Conservation (phyloP, 2,113 vertebrate genomes). For the Climacteris rufus region DNA sequence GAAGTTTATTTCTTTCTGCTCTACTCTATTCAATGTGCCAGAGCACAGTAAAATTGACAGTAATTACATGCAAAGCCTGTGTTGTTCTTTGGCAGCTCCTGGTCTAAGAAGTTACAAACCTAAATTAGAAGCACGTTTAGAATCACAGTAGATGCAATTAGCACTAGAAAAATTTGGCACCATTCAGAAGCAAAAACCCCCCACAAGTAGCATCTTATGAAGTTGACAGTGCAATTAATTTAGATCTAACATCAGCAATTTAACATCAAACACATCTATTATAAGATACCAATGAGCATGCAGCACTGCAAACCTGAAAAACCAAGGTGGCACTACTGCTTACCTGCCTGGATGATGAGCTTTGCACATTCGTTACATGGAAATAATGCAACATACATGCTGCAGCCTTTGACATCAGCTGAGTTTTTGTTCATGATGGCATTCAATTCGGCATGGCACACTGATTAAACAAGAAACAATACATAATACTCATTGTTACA, state of each 20-base stretch:
- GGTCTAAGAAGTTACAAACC: conserved; percentile 75
- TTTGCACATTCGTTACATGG: conserved; percentile 99
- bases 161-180: conserved; percentile 72
- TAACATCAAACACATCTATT: conserved; percentile 51
- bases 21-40: conserved; percentile 63
- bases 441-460: conserved; percentile 95
- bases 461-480: conserved; percentile 64
- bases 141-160: conserved; percentile 78
- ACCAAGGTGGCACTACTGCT: conserved; percentile 46
- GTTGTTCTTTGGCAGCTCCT: conserved; percentile 71
- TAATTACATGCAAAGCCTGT: conserved; percentile 73
- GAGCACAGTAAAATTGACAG: conserved; percentile 69
- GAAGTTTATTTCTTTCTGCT: conserved; percentile 70
- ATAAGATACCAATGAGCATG: conserved; percentile 5
- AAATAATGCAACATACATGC: conserved; percentile 94
- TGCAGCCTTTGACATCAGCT: conserved; percentile 91
- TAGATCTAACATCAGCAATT: conserved; percentile 63
- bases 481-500: conserved; percentile 16
- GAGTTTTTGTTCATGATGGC: conserved; percentile 99
- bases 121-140: conserved; percentile 76
- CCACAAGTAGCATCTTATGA: conserved; percentile 57
- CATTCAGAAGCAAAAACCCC: conserved; percentile 36
- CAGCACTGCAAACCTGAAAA: conserved; percentile 35
- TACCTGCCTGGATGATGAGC: conserved; percentile 96
- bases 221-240: conserved; percentile 75